Evolutionary conservation across 2,888 invertebrate genomes (phyloP).

Genomic region (Cataglyphis rosenhaueri): DNA sequence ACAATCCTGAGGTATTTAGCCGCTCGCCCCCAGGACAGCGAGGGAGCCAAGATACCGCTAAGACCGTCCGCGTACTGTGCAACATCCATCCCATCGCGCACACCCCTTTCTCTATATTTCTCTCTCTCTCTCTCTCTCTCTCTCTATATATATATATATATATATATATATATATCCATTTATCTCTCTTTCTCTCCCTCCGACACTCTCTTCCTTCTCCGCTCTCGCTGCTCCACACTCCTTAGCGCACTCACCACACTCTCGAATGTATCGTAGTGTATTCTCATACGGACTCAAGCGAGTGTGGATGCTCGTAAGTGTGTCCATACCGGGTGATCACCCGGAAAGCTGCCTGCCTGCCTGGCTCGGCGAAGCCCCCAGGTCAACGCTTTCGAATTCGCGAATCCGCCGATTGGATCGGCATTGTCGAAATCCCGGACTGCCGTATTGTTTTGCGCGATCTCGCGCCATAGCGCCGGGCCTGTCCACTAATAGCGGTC

Average conservation of each 20-base stretch:
- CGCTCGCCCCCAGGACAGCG: slow-evolving; percentile 80
- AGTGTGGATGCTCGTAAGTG: slow-evolving; percentile 71
- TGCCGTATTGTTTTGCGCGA: slow-evolving; percentile 64
- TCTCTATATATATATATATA: background rate
- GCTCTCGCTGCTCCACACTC: slow-evolving; percentile 56
- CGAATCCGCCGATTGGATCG: slow-evolving; percentile 43
- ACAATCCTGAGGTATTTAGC: slow-evolving; percentile 86
- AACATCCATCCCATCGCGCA: slow-evolving; percentile 82
- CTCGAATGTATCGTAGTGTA: slow-evolving; percentile 75
- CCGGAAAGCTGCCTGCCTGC: slow-evolving; percentile 72
- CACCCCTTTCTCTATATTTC: slow-evolving; percentile 74
- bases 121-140: slow-evolving; percentile 49
- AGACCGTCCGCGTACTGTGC: slow-evolving; percentile 83
- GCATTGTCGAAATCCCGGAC: slow-evolving; percentile 82
- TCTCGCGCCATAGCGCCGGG: slow-evolving; percentile 42
- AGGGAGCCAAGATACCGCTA: slow-evolving; percentile 84
- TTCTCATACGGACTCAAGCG: slow-evolving; percentile 72
- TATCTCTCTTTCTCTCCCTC: slow-evolving; percentile 56
- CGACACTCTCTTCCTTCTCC: slow-evolving; percentile 58
- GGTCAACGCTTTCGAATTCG: slow-evolving; percentile 69
- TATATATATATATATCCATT: slow-evolving; percentile 15
- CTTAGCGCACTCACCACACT: slow-evolving; percentile 67
- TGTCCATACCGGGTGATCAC: slow-evolving; percentile 78
- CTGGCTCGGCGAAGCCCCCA: slow-evolving; percentile 59
- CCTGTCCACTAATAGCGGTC: slow-evolving; percentile 52